phyloP scores from a whole-genome alignment of 1,140 invertebrate species.

The Hylaeus anthracinus region DNA sequence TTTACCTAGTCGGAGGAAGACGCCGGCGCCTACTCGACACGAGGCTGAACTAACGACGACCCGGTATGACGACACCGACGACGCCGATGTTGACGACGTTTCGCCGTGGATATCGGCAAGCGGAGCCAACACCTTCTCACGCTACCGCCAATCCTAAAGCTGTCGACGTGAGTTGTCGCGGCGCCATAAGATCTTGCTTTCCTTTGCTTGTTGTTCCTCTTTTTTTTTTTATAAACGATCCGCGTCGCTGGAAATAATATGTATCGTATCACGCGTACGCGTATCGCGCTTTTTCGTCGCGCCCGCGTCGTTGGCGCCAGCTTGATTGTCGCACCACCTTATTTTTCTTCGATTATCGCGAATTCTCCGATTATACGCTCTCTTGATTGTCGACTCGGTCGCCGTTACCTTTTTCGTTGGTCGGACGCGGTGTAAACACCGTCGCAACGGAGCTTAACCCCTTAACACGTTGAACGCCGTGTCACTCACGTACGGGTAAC shows the following conservation, averaged over 20 bases:
- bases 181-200: slow-evolving; percentile 40
- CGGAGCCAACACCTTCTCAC: slow-evolving; percentile 40
- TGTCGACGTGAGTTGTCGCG: slow-evolving; percentile 53
- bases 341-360: neutral
- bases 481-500: too few relatives aligned
- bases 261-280: slow-evolving; percentile 23
- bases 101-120: slow-evolving; percentile 30
- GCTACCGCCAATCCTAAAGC: slow-evolving; percentile 55
- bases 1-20: slow-evolving; percentile 55
- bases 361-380: neutral
- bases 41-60: slow-evolving; percentile 35
- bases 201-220: slow-evolving; percentile 6
- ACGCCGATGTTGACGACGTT: slow-evolving; percentile 10
- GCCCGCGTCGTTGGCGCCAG: slow-evolving; percentile 18
- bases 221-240: slow-evolving; percentile 41
- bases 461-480: too few relatives aligned
- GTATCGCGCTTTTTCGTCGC: slow-evolving; percentile 21
- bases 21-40: slow-evolving; percentile 45
- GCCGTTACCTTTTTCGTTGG: neutral
- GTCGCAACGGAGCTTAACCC: neutral
- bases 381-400: neutral
- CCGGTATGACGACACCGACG: slow-evolving; percentile 21
- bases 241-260: slow-evolving; percentile 49
- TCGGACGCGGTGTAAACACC: too few relatives aligned
- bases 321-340: slow-evolving; percentile 5